Evolutionary conservation across 1,140 invertebrate species (phyloP), one percentile per base, ranked within the genome.

Genomic region (Aporrectodea caliginosa): DNA sequence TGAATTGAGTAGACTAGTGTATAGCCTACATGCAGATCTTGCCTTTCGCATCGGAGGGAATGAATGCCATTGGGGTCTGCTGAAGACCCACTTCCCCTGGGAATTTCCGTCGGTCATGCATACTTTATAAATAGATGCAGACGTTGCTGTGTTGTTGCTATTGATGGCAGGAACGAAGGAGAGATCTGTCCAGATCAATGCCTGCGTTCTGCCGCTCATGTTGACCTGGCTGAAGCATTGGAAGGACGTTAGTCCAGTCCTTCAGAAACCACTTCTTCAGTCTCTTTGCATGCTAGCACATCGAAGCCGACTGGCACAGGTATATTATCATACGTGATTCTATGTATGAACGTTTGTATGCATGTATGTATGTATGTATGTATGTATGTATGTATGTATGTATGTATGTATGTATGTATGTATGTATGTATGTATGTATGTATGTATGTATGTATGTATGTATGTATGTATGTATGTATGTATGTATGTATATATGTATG

Each of bases 361-460:
- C 27, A 72, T 72, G 6, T 72, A 72, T 72, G 6, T 72, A 72
- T 72, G 6, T 72, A 27, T 72, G 6, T 72, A 27, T 72, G 6
- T 72, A 27, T 72, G 6, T 72, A 27, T 72, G 6, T 72, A 27
- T 72, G 6, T 72, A 72, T 72, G 6, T 72, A 72, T 72, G 6
- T 72, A 72, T 72, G 6, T 72, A 72, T 72, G 6, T 72, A 72
- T 70, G 58, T 81, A 81, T 43, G 69, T 69, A 79, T 73, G 27
- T 71, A 81, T 43, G 33, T 69, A 81, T 79, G n/a, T 74, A 73
- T 74, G 29, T 43, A 43, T 78, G 74, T 73, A 27, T 72, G 32
- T 72, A 72, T 72, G 6, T 72, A 72, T 72, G 6, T 72, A 72
- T 72, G 6, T 72, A 72, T 72, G 6, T 72, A 72, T 72, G 6